These are phyloP conservation scores for Rhodophaea formosa DNA, from an alignment of 2,888 invertebrate species.

Conservation along the genomic window DNA sequence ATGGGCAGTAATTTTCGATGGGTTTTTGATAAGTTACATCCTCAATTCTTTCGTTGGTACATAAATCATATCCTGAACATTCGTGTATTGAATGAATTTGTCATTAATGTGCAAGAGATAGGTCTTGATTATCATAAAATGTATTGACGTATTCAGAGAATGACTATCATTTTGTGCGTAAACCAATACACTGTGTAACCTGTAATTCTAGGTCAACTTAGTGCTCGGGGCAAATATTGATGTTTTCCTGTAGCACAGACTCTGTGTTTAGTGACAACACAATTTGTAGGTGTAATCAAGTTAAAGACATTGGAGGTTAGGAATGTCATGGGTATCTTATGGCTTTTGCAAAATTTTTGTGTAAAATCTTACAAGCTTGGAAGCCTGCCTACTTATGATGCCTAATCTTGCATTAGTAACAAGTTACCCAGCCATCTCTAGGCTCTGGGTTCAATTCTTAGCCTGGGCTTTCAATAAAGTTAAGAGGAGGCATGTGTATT, in stretches of 20 bases:
- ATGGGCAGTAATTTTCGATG: slow-evolving; percentile 1
- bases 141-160: background rate
- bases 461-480: no score
- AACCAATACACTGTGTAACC: background rate
- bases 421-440: no score
- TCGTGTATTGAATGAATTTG: background rate
- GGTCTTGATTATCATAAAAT: background rate
- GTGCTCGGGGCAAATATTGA: slow-evolving; percentile 3
- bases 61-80: background rate
- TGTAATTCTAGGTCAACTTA: slow-evolving; percentile 9
- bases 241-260: background rate
- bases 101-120: background rate
- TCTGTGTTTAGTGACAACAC: background rate
- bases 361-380: no score
- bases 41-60: background rate
- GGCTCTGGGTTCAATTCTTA: no score
- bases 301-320: background rate
- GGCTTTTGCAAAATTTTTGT: no score
- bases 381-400: no score
- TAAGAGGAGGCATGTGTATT: no score
- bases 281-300: background rate
- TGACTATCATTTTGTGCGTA: slow-evolving; percentile 8
- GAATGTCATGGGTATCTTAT: background rate
- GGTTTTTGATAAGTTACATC: slow-evolving; percentile 5
- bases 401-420: no score